Evolutionary conservation across 30 jellyfish, hydroid and myxozoan species (phyloP).

Genomic region (Morbakka virulenta): DNA sequence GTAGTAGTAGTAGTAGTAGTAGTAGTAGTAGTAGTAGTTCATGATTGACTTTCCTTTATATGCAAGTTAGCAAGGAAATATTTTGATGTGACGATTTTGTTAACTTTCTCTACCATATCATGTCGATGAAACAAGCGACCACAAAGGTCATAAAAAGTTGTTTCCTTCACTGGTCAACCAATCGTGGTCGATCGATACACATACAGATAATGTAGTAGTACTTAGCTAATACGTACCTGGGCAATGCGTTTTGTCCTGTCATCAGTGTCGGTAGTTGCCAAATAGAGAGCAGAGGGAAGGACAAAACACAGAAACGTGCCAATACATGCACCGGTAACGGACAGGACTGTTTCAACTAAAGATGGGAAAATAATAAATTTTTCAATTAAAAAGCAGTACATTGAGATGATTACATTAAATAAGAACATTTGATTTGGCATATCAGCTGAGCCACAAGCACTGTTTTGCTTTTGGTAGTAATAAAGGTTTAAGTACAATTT

Average conservation of each 20-base stretch:
- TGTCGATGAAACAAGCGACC: neutral
- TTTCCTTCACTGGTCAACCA: too few relatives aligned
- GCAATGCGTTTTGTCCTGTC: slow-evolving; percentile 32
- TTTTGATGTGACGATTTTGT: too few relatives aligned
- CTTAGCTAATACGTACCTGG: slow-evolving; percentile 57
- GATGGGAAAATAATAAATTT: neutral
- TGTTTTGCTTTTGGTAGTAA: too few relatives aligned
- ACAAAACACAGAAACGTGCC: slow-evolving; percentile 93
- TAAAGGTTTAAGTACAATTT: too few relatives aligned
- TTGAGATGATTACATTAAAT: neutral
- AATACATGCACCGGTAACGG: slow-evolving; percentile 95
- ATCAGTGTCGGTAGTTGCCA: slow-evolving; percentile 49
- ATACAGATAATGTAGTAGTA: too few relatives aligned
- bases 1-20: neutral
- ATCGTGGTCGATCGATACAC: too few relatives aligned
- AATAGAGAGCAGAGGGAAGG: slow-evolving; percentile 76
- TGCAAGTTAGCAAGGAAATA: too few relatives aligned
- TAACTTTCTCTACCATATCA: too few relatives aligned
- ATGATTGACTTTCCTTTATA: too few relatives aligned
- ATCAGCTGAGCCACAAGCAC: too few relatives aligned
- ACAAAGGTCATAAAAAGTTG: too few relatives aligned
- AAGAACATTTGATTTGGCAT: too few relatives aligned
- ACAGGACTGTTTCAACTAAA: slow-evolving; percentile 88
- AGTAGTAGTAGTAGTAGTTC: neutral
- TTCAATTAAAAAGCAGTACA: neutral